A percentile compares a stretch with the other conserved stretches of the same genome.
Evolutionary conservation across 1,140 invertebrate species (phyloP).

Genomic region (Tetramorium parvispinum): DNA sequence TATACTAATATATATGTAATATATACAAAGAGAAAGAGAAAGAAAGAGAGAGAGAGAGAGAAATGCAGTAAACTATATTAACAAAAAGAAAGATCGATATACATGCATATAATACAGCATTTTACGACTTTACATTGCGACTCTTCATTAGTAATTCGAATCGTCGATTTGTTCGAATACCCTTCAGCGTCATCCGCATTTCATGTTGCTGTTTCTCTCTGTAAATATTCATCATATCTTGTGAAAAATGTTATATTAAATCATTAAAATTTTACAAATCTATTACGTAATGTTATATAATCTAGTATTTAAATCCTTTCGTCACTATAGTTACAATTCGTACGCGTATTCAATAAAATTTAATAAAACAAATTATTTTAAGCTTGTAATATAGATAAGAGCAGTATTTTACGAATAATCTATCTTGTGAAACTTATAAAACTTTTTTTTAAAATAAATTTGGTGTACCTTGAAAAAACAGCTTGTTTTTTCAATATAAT

Average conservation of each 20-base stretch:
- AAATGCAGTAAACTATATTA: conserved; percentile 1
- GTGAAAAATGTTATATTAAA: conserved; percentile 24
- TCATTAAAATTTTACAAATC: neutral
- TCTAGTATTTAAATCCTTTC: neutral
- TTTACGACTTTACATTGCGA: conserved; percentile 74
- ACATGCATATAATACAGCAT: neutral
- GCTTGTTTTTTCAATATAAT: conserved; percentile 65
- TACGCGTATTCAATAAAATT: neutral
- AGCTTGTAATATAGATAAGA: neutral
- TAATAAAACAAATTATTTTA: conserved; percentile 5
- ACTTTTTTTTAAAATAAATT: neutral
- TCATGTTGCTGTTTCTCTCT: conserved; percentile 81
- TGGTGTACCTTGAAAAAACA: conserved; percentile 18
- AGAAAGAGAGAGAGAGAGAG: neutral
- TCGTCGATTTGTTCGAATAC: conserved; percentile 88
- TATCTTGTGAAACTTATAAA: neutral
- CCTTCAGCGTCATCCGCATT: conserved; percentile 85
- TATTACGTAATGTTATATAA: neutral
- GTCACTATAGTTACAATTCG: neutral
- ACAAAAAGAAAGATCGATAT: neutral
- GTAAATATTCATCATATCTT: conserved; percentile 16
- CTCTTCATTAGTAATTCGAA: conserved; percentile 89
- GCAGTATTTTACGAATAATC: neutral
- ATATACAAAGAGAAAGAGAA: neutral
- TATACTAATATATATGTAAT: neutral